Percentiles rank a stretch among this genome's conserved stretches.
phyloP scores from a whole-genome alignment of 2,888 invertebrate species.

The Neoitamus cyanurus region DNA sequence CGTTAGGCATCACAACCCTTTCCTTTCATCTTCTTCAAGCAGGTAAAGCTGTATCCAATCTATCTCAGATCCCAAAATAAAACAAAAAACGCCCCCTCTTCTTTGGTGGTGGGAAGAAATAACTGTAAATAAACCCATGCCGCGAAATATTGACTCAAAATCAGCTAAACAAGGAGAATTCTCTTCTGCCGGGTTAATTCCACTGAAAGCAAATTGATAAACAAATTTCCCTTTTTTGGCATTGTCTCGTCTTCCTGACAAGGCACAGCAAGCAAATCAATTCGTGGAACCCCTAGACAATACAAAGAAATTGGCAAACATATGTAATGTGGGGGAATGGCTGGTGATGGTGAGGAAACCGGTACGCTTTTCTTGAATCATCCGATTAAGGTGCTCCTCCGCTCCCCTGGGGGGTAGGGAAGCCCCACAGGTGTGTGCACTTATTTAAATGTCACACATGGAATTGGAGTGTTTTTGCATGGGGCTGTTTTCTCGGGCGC shows the following conservation, averaged over 20 bases:
- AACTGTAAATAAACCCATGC: conserved; percentile 9
- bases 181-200: conserved; percentile 20
- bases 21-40: too few relatives aligned
- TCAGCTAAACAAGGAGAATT: background rate
- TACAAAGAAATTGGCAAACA: conserved; percentile 38
- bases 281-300: conserved; percentile 33
- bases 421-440: conserved; percentile 20
- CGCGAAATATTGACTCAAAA: conserved; percentile 21
- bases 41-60: too few relatives aligned
- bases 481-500: background rate
- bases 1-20: too few relatives aligned
- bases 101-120: background rate
- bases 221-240: conserved; percentile 21
- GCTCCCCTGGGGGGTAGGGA: background rate
- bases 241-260: background rate
- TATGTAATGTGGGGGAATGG: background rate
- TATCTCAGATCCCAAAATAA: background rate
- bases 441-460: conserved; percentile 43
- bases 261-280: conserved; percentile 39
- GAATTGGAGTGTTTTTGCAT: conserved; percentile 20
- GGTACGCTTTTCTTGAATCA: background rate
- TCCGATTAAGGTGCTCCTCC: conserved; percentile 3
- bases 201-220: conserved; percentile 40
- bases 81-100: background rate
- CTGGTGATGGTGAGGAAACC: background rate